phyloP scores from a whole-genome alignment of 2,113 vertebrate genomes.

The Diphyllodes magnificus region DNA sequence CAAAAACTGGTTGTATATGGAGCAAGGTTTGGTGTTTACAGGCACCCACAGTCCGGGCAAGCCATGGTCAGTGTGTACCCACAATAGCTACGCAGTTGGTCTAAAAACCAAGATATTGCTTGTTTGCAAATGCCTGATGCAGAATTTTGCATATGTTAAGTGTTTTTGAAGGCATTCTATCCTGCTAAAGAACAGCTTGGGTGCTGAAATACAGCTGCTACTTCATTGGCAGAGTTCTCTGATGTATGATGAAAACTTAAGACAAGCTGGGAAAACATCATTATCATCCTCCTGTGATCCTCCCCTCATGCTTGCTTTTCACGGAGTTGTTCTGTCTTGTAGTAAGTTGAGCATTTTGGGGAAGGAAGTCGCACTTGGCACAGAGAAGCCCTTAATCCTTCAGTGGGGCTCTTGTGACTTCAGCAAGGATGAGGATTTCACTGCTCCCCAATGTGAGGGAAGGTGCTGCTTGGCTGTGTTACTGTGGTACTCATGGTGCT shows the following conservation, averaged over 20 bases:
- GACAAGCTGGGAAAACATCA: too few species aligned
- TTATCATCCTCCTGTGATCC: neutral
- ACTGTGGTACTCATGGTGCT: accelerated
- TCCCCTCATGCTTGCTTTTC: neutral
- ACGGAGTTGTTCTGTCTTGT: neutral
- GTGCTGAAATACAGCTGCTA: neutral
- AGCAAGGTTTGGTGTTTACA: neutral
- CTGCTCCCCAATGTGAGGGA: neutral
- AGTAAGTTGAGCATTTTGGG: neutral
- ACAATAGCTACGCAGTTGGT: neutral
- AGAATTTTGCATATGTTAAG: neutral
- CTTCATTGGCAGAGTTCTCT: neutral
- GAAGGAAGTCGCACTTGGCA: neutral
- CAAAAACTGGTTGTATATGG: neutral
- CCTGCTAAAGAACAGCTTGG: neutral
- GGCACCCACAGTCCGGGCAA: neutral
- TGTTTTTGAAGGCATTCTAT: neutral
- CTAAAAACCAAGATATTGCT: neutral
- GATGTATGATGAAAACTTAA: neutral
- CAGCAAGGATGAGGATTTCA: neutral
- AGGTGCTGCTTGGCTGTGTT: neutral
- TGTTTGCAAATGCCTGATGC: neutral
- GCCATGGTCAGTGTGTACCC: neutral
- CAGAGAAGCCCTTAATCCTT: neutral
- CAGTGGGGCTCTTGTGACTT: too few species aligned